Evolutionary conservation across 2,797 vertebrate genomes (phyloP).

Genomic region (Acridotheres tristis): DNA sequence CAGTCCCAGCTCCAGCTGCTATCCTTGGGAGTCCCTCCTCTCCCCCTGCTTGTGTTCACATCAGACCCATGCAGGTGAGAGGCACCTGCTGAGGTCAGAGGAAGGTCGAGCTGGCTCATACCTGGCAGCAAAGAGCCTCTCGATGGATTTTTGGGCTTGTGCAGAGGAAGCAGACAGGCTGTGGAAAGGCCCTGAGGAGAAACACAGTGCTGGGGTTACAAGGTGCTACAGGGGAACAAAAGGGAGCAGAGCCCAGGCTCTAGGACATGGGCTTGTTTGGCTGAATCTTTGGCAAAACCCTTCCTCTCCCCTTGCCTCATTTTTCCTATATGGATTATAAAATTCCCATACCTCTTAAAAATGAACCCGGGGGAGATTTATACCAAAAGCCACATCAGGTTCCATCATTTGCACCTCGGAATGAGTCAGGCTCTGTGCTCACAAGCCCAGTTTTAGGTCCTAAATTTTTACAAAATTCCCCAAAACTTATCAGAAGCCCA

Average conservation of each 20-base stretch:
- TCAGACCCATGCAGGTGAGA: accelerated
- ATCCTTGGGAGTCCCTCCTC: background rate
- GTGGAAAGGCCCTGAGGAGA: conserved; percentile 78
- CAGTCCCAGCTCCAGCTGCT: accelerated
- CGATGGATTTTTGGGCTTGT: conserved; percentile 84
- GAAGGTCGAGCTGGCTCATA: conserved; percentile 27
- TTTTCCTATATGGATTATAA: background rate
- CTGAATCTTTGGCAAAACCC: background rate
- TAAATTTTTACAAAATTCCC: background rate
- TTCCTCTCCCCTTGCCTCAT: background rate
- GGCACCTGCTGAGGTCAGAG: background rate
- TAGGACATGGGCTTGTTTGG: background rate
- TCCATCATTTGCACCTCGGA: background rate
- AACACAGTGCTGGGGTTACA: background rate
- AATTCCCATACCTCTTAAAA: background rate
- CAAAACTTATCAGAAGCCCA: background rate
- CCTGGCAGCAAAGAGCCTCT: conserved; percentile 90
- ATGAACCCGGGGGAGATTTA: background rate
- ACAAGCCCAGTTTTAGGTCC: background rate
- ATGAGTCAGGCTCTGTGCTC: background rate
- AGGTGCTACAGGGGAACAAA: background rate
- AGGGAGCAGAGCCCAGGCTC: accelerated
- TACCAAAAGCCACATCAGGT: background rate
- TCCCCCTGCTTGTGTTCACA: background rate
- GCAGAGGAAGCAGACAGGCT: conserved; percentile 83